Evolutionary conservation across 2,797 vertebrate genomes (phyloP).

Genomic region (Balearica regulorum): DNA sequence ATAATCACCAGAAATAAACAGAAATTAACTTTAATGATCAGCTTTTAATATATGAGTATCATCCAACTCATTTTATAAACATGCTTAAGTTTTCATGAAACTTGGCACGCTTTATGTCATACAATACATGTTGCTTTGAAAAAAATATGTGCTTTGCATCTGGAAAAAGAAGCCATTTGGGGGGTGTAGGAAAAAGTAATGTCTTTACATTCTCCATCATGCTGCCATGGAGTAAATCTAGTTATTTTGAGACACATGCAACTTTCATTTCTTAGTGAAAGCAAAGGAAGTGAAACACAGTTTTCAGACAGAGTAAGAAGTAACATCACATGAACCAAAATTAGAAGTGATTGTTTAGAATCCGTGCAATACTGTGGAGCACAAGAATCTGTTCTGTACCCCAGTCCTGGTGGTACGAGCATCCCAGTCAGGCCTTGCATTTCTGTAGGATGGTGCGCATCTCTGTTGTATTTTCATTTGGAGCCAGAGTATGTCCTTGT

Average conservation of each 20-base stretch:
- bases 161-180: background rate
- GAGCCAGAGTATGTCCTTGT: background rate
- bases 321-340: background rate
- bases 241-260: background rate
- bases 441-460: background rate
- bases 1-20: slow-evolving; percentile 35
- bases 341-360: background rate
- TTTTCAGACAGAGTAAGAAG: background rate
- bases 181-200: background rate
- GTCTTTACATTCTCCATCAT: background rate
- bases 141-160: background rate
- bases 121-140: slow-evolving; percentile 8
- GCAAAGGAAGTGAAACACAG: background rate
- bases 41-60: background rate
- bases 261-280: background rate
- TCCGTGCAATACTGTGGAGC: background rate
- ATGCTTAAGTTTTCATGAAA: background rate
- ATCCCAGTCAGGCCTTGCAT: background rate
- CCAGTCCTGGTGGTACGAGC: accelerated
- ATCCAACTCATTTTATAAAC: slow-evolving; percentile 6
- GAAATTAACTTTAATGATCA: background rate
- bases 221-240: background rate
- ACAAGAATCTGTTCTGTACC: background rate
- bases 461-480: background rate
- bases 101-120: background rate